Base-by-base conservation (phyloP, 2,113 vertebrate species). In the Eclectus roratus region DNA sequence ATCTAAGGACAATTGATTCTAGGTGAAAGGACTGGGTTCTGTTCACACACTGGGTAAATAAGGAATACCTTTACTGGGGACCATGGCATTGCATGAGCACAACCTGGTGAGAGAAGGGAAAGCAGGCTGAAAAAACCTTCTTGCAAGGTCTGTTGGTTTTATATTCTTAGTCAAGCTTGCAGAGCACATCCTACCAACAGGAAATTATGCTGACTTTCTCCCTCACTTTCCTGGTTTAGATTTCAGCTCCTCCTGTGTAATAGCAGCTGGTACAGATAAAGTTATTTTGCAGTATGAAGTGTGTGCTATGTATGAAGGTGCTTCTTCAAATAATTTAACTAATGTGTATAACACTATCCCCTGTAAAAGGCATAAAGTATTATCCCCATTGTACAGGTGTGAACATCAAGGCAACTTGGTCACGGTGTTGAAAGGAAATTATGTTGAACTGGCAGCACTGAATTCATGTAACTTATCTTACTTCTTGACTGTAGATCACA, bases 401-500 rank as follows among this genome's bases (percentile, higher is more conserved):
- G 46, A 93, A 95, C 79, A 65, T 53, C 52, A 74, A 91, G 73
- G 90, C 61, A 52, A 81, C 92, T 94, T 91, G 73, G 63, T 82
- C 25, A 2, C n/a, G 80, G 88, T 94, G 85, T 94, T 96, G 90
- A 95, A 93, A 94, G 69, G 85, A 85, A 94, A 94, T 91, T 49
- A 84, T 93, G 71, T 82, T 76, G 47, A 52, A 52, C 69, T 92
- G 16, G 31, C 15, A 29, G 83, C 77, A 41, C 11, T 56, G 88
- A 86, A 88, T 81, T 78, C 17, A 37, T 93, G 93, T 84, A 95
- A 95, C 88, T 80, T 89, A 96, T 76, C 88, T 88, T 80, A 49
- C 72, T 69, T 81, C 77, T 92, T 72, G 73, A 65, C 47, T 92
- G 69, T 72, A 85, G 91, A 94, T 90, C 77, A 93, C 63, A 83